phyloP scores from a whole-genome alignment of 2,113 vertebrate species.

The Struthidea cinerea region DNA sequence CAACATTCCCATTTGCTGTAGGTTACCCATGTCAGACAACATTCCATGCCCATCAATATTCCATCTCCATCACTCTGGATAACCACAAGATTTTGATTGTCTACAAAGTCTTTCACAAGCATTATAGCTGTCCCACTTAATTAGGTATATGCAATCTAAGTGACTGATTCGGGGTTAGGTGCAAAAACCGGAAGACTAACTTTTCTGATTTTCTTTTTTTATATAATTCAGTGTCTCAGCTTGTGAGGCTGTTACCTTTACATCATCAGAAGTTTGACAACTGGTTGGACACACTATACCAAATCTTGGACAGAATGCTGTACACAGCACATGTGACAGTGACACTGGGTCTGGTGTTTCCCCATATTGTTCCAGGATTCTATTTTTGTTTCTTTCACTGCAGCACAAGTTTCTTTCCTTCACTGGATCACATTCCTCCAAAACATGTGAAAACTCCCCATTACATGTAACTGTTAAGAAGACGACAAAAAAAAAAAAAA shows the following conservation, averaged over 20 bases:
- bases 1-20: background rate
- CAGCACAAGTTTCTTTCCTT: background rate
- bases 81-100: background rate
- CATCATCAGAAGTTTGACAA: background rate
- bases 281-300: background rate
- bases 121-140: background rate
- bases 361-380: background rate
- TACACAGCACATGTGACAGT: background rate
- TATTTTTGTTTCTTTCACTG: background rate
- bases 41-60: background rate
- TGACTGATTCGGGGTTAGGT: background rate
- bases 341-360: background rate
- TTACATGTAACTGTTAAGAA: background rate
- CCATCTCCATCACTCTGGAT: background rate
- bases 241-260: background rate
- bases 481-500: background rate
- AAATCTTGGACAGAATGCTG: background rate
- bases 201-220: background rate
- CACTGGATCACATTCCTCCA: background rate
- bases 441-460: background rate
- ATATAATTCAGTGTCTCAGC: background rate
- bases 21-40: background rate
- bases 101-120: background rate
- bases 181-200: background rate
- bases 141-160: background rate